Evolutionary conservation across 2,113 vertebrate genomes (phyloP), one percentile per base, ranked within the genome.

Genomic region (Benitochromis conjunctus): DNA sequence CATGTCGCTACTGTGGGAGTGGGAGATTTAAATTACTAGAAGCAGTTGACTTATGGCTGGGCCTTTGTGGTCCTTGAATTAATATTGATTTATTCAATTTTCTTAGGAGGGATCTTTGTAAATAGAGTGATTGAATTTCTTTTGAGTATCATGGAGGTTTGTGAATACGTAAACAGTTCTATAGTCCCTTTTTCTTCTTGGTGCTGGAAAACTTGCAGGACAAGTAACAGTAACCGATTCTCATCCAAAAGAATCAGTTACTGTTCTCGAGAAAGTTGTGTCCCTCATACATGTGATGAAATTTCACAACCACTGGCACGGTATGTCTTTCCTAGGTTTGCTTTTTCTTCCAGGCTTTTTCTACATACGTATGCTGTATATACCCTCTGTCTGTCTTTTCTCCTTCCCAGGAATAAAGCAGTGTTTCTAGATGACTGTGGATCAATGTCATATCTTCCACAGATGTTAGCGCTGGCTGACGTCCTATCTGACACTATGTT

Each of bases 401-500:
- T 87, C 24, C 18, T 38, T 85, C 21, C 55, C 11, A n/a, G 18
- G 26, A 19, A 62, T 34, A 83, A 84, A 91, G 54, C 74, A 29
- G 16, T n/a, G 13, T 54, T 51, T 71, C 29, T 56, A 51, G 41
- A 55, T 81, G 74, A 31, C 3, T 69, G 34, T 46, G 51, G 48
- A 66, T 86, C 82, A 26, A 60, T 85, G 60, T 80, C n/a, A 26
- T 31, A 57, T 81, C 66, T 80, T 71, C 51, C 80, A 54, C 71
- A 87, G 89, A 88, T 80, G 89, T 86, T 76, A 19, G 71, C 11
- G 2, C 31, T 91, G 80, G 82, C 86, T 88, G 86, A 82, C 14
- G 36, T 86, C 85, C 81, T 86, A 36, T 85, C 82, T 89, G 90
- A 90, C 87, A 58, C 48, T 12, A 29, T 76, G 58, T 64, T 88